phyloP scores from a whole-genome alignment of 2,888 invertebrate species.

The Galeopsomyia nigrocyanea region DNA sequence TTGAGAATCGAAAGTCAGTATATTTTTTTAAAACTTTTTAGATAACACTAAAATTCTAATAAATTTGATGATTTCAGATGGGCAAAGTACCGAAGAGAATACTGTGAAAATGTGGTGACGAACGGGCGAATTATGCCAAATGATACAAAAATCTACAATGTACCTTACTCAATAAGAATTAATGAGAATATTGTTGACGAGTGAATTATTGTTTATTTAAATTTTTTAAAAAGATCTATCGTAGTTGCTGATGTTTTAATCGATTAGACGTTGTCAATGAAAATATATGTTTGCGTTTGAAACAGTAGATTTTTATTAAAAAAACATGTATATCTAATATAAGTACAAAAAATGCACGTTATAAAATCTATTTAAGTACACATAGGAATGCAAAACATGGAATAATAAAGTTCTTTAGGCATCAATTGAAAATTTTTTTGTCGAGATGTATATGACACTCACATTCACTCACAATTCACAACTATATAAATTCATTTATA shows the following conservation, averaged over 20 bases:
- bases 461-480: too few species aligned
- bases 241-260: not conserved
- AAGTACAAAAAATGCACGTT: too few species aligned
- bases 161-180: slow-evolving; percentile 77
- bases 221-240: not conserved
- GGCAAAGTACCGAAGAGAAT: slow-evolving; percentile 71
- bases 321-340: not conserved
- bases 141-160: slow-evolving; percentile 74
- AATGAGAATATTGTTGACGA: slow-evolving; percentile 58
- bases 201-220: slow-evolving; percentile 10
- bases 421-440: too few species aligned
- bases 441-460: too few species aligned
- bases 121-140: slow-evolving; percentile 70
- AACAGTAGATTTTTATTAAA: not conserved
- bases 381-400: too few species aligned
- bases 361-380: too few species aligned
- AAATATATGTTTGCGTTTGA: too few species aligned
- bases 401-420: too few species aligned
- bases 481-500: too few species aligned
- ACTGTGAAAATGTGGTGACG: slow-evolving; percentile 71
- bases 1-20: slow-evolving; percentile 68
- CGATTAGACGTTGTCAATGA: too few species aligned
- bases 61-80: slow-evolving; percentile 65
- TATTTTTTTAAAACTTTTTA: not conserved
- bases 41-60: slow-evolving; percentile 16